Percentiles rank a stretch among this genome's conserved stretches.
These are phyloP conservation scores for Drosophila emarginata DNA, from an alignment of 2,888 invertebrate genomes.

Conservation along the genomic window DNA sequence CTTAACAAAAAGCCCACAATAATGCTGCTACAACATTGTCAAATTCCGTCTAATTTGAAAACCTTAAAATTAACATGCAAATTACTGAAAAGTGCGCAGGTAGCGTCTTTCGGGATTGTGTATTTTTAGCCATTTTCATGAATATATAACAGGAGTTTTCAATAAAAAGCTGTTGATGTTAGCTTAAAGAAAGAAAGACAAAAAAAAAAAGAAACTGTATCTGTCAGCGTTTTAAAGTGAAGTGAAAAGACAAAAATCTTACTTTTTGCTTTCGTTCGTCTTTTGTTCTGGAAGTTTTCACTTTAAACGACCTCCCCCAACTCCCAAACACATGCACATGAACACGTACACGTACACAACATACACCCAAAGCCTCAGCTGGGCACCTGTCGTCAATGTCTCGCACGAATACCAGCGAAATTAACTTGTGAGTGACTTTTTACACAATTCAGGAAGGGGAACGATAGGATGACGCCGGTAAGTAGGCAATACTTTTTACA, in stretches of 20 bases:
- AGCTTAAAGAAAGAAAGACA: not conserved
- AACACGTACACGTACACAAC: not conserved
- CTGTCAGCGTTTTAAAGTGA: conserved; percentile 15
- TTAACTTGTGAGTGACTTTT: conserved; percentile 68
- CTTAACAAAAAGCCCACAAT: conserved; percentile 3
- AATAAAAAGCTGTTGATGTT: conserved; percentile 43
- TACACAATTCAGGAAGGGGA: conserved; percentile 30
- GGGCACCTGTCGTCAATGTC: conserved; percentile 42
- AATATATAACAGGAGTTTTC: conserved; percentile 44
- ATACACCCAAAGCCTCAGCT: not conserved
- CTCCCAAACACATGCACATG: not conserved
- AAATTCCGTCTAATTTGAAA: not conserved
- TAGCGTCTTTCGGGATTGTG: conserved; percentile 1
- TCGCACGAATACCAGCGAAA: conserved; percentile 53
- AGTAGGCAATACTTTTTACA: conserved; percentile 56
- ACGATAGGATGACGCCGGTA: conserved; percentile 41
- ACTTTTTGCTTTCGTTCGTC: not conserved
- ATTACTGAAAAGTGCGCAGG: conserved; percentile 39
- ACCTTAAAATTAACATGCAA: conserved; percentile 52
- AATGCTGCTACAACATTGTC: not conserved
- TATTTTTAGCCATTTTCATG: conserved; percentile 25
- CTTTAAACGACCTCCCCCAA: not conserved
- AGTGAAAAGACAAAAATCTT: not conserved
- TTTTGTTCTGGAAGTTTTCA: not conserved
- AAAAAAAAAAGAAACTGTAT: not conserved